phyloP scores from a whole-genome alignment of 2,888 invertebrate species.

The Ommatoiulus sabulosus region DNA sequence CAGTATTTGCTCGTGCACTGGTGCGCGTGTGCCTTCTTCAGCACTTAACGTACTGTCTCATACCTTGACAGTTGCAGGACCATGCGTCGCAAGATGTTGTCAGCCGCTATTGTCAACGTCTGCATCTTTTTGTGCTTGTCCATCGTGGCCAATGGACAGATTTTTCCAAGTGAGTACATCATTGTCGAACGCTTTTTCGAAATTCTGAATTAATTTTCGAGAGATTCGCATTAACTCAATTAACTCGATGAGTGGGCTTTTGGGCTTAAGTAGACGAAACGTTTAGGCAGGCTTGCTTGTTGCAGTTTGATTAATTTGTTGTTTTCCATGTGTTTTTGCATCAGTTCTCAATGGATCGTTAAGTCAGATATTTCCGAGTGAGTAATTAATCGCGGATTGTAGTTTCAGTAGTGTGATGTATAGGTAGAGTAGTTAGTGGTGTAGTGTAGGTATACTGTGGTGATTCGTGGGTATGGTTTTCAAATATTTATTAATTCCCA shows the following conservation, averaged over 20 bases:
- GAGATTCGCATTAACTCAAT: not conserved
- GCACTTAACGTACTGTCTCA: not conserved
- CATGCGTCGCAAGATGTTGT: constrained; percentile 35
- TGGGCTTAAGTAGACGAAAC: not conserved
- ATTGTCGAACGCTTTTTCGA: not conserved
- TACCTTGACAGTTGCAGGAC: not conserved
- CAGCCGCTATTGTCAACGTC: not conserved
- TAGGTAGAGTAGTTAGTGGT: not conserved
- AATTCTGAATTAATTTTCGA: not conserved
- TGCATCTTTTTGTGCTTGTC: constrained; percentile 26
- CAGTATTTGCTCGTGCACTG: not conserved
- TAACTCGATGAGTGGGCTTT: not conserved
- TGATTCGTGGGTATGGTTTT: not conserved
- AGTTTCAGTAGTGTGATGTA: not conserved
- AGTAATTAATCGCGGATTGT: constrained; percentile 10
- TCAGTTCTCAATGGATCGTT: constrained; percentile 17
- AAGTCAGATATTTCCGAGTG: constrained; percentile 48
- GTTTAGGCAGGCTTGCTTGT: not conserved
- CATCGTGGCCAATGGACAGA: constrained; percentile 14
- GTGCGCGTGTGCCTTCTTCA: constrained; percentile 30
- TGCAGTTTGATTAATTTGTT: constrained; percentile 10
- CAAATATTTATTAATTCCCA: not conserved
- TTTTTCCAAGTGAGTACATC: constrained; percentile 3
- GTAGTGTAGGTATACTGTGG: not conserved
- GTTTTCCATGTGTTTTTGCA: constrained; percentile 30